Conservation (phyloP, 2,888 invertebrate species). For the Phortica magna region DNA sequence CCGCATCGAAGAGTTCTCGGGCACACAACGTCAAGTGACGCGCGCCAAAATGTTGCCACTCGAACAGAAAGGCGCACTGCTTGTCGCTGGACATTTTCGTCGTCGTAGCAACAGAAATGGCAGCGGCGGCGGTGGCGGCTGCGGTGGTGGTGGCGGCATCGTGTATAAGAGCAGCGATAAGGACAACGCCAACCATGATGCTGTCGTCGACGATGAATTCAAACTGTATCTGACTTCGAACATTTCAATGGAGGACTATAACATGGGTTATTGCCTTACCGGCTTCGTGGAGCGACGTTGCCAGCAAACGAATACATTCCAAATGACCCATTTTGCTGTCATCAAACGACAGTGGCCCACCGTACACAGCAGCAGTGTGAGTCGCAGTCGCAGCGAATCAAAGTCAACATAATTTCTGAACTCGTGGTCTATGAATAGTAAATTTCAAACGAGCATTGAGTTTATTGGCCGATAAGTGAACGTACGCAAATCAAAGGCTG, state of each 20-base stretch:
- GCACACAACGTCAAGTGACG: constrained; percentile 81
- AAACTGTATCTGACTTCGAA: constrained; percentile 91
- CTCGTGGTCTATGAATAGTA: neutral
- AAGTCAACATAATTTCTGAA: constrained; percentile 57
- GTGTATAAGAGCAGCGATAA: constrained; percentile 33
- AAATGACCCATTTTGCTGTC: constrained; percentile 92
- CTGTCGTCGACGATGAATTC: constrained; percentile 80
- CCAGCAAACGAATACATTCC: constrained; percentile 87
- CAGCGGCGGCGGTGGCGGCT: no score
- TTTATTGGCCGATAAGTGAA: neutral
- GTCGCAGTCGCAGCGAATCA: constrained; percentile 24
- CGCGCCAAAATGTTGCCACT: constrained; percentile 89
- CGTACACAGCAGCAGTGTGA: constrained; percentile 29
- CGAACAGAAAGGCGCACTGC: constrained; percentile 85
- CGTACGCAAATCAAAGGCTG: neutral
- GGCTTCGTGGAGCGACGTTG: constrained; percentile 90
- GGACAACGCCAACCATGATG: constrained; percentile 17
- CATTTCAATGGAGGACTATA: constrained; percentile 91
- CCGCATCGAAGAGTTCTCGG: constrained; percentile 90
- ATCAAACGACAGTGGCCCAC: constrained; percentile 84
- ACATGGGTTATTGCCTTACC: constrained; percentile 94
- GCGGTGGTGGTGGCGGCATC: constrained; percentile 18
- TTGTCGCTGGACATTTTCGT: constrained; percentile 84
- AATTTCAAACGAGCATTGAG: neutral
- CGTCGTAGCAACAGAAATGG: constrained; percentile 48